Evolutionary conservation across 2,797 vertebrate genomes (phyloP).

Genomic region (Nannoperca obscura): DNA sequence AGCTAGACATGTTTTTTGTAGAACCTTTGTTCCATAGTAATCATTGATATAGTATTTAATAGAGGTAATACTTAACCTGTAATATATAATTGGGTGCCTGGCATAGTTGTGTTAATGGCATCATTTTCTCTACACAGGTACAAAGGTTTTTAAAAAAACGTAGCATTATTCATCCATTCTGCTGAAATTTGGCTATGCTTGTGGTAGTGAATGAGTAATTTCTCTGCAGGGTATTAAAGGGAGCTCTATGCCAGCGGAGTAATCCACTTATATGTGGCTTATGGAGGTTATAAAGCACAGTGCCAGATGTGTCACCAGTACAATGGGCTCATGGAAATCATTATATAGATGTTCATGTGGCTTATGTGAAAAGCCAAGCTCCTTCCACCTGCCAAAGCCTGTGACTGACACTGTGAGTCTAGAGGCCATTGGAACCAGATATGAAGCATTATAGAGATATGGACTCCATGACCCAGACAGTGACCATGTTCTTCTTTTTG

Average conservation of each 20-base stretch:
- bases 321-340: constrained; percentile 52
- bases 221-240: constrained; percentile 43
- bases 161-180: constrained; percentile 1
- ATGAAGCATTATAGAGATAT: not conserved
- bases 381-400: constrained; percentile 24
- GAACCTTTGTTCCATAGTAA: not conserved
- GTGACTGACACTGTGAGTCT: constrained; percentile 7
- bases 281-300: constrained; percentile 43
- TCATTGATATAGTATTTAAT: not conserved
- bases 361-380: constrained; percentile 34
- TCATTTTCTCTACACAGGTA: constrained; percentile 14
- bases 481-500: not conserved
- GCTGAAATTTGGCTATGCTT: constrained; percentile 20
- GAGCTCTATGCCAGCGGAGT: constrained; percentile 43
- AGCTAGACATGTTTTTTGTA: not conserved
- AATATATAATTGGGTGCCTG: not conserved
- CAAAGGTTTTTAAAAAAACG: not conserved
- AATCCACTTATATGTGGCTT: constrained; percentile 65
- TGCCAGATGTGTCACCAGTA: constrained; percentile 56
- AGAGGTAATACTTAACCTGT: not conserved
- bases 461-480: not conserved
- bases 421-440: not conserved
- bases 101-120: constrained; percentile 3
- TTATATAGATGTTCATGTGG: constrained; percentile 53
- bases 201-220: constrained; percentile 45